Evolutionary conservation across 2,113 vertebrate genomes (phyloP), one percentile per base, ranked within the genome.

Genomic region (Brachyhypopomus occidentalis): DNA sequence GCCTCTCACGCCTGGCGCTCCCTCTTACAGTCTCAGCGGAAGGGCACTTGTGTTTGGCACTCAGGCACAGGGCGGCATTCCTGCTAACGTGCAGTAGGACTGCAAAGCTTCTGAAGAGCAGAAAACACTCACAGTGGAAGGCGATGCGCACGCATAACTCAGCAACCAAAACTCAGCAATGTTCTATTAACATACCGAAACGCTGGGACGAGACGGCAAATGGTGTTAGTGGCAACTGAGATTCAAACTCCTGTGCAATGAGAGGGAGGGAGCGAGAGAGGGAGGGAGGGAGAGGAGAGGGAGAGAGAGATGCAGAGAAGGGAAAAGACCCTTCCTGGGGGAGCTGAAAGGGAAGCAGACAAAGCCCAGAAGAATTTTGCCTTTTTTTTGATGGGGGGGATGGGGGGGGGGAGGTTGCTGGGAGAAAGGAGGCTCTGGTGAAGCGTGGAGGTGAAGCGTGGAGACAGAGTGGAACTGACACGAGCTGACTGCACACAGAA

Each of bases 401-500:
- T 76, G 82, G 83, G 27, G 25, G 73, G 80, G 69, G 79, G 80
- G 72, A 73, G 84, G 83, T 69, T 71, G 87, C n/a, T 72, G 87
- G 85, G 86, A 86, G 88, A 89, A 88, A 87, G 84, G 84, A 85
- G 89, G 80, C 85, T 70, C 84, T 89, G 88, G 82, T 87, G 88
- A 88, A 93, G 91, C 87, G 88, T 85, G 82, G 92, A 92, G 90
- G 89, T 91, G 91, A 94, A 92, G 92, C 89, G 74, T 88, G 88
- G 86, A 92, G 92, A 92, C 90, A 89, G 91, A 94, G 91, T 94
- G 94, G 95, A 96, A 95, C 91, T 90, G 94, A 94, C 89, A 93
- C 92, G 92, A 88, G 79, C 93, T 93, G 93, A 94, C 92, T 93
- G 93, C 91, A 92, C 27, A 5, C 85, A 90, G 79, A 86, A 85